Evolutionary conservation across 2,888 invertebrate species (phyloP), one percentile per base, ranked within the genome.

Genomic region (Eurytoma californica): DNA sequence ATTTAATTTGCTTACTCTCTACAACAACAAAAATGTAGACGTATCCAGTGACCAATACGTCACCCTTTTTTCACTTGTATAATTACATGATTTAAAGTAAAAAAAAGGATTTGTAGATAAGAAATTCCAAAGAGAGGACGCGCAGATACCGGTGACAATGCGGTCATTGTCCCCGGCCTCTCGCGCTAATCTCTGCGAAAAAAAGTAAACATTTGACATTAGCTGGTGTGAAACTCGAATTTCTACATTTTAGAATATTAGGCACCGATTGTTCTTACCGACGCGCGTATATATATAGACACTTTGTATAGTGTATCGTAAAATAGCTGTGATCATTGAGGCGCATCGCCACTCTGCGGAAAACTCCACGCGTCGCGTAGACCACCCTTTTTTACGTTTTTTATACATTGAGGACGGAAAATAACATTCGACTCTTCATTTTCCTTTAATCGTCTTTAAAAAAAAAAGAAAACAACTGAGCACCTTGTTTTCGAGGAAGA

Each of bases 251-350:
- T 80, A 78, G 67, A 39, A 76, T 51, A 78, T 80, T 79, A 73
- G 74, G 77, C 73, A 81, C 77, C 76, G 51, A 80, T 79, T 72
- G 73, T 79, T 79, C 72, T 78, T 78, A 82, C 65, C 58, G 69
- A 80, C 81, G 72, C 60, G 49, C 74, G 72, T 60, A 39, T 39
- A 39, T 39, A 39, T 39, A 77, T 73, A 82, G 67, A 68, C 77
- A 80, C 77, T 60, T 69, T 77, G 60, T 73, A 79, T 80, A 82
- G 84, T 84, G 84, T 84, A 85, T 83, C 85, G 84, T 87, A 87
- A 85, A 87, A 87, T 89, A 89, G 88, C 89, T 89, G 89, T 89
- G 89, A 89, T 89, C 86, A 86, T 87, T 87, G 58, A 55, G 76
- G 66, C 47, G 55, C 55, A 24, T 57, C 3, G 55, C 65, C 79